Conservation (phyloP, 2,888 invertebrate species). For the Pyralis farinalis region DNA sequence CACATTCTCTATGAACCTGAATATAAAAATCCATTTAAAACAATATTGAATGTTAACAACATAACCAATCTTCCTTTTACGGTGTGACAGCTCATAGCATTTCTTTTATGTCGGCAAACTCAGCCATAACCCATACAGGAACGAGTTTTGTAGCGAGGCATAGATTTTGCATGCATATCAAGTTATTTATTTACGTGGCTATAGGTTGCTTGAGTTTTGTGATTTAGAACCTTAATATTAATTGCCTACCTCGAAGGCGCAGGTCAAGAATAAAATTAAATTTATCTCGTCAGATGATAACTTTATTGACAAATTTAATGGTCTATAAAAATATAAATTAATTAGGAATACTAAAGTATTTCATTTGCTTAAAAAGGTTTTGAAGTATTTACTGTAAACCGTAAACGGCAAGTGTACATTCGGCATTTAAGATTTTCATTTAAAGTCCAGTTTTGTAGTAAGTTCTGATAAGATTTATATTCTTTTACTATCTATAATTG, state of each 20-base stretch:
- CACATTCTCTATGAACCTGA: too few relatives aligned
- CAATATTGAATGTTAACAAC: conserved; percentile 26
- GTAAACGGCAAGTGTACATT: too few relatives aligned
- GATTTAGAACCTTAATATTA: conserved; percentile 9
- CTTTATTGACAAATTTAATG: not conserved
- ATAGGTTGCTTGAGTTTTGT: conserved; percentile 31
- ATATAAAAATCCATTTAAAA: too few relatives aligned
- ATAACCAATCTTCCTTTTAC: conserved; percentile 28
- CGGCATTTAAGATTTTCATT: too few relatives aligned
- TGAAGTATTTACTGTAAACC: too few relatives aligned
- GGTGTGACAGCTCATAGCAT: conserved; percentile 36
- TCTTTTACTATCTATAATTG: too few relatives aligned
- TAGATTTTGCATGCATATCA: conserved; percentile 52
- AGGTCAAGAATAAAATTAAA: conserved; percentile 5
- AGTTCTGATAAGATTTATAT: too few relatives aligned
- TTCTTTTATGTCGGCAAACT: conserved; percentile 34
- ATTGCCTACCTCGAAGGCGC: not conserved
- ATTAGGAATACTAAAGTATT: too few relatives aligned
- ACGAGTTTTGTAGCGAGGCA: conserved; percentile 41
- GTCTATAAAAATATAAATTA: too few relatives aligned
- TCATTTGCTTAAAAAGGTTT: too few relatives aligned
- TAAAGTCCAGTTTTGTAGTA: too few relatives aligned
- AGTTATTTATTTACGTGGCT: conserved; percentile 20
- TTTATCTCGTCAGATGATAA: conserved; percentile 6
- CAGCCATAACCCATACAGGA: conserved; percentile 32